These are phyloP conservation scores for Vireo altiloquus DNA, from an alignment of 2,113 vertebrate genomes.

Conservation along the genomic window DNA sequence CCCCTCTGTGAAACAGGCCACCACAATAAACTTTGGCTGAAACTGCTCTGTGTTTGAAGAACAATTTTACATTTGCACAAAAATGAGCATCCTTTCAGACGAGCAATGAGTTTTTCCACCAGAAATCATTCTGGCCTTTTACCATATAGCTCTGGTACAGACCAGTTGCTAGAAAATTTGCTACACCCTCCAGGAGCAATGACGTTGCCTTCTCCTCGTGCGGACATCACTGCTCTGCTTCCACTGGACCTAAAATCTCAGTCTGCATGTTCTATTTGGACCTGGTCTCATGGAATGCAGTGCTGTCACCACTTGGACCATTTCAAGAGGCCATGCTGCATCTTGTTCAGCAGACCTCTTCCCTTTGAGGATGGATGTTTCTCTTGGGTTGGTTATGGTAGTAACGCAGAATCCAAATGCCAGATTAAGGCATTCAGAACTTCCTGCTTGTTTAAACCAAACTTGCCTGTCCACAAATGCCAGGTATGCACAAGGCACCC, in stretches of 20 bases:
- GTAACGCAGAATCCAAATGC: fast-evolving
- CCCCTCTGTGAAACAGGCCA: background rate
- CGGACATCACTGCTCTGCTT: background rate
- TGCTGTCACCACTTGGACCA: fast-evolving
- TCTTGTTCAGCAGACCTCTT: background rate
- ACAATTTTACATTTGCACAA: background rate
- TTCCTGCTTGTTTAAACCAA: background rate
- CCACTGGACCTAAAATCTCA: background rate
- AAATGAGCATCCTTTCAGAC: background rate
- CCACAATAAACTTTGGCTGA: background rate
- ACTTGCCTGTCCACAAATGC: background rate
- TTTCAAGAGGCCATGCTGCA: background rate
- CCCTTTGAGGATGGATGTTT: background rate
- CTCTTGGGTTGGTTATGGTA: background rate
- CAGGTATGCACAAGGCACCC: fast-evolving
- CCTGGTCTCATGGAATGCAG: background rate
- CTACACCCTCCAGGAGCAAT: background rate
- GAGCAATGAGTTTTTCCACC: background rate
- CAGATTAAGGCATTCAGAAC: background rate
- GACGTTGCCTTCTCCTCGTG: background rate
- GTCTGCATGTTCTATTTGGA: fast-evolving
- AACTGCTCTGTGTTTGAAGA: background rate
- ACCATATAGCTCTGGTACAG: background rate
- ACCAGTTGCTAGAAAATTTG: background rate
- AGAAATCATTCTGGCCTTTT: background rate